Base-by-base conservation (phyloP, 2,797 vertebrate species). In the Amblyraja radiata region DNA sequence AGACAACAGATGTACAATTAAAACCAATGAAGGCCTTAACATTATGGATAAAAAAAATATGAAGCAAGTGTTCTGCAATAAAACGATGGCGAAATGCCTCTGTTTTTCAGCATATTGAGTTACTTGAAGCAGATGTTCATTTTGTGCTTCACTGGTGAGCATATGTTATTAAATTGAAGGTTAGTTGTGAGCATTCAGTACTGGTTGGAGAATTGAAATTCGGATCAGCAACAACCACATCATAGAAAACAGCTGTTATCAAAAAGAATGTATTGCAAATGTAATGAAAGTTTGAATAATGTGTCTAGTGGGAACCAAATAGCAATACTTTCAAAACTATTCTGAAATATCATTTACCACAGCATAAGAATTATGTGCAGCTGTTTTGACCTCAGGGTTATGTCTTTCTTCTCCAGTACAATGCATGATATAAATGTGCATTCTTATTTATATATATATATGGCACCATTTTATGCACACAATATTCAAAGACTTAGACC, bases 61-160 rank as follows among this genome's bases (percentile, higher is more conserved):
- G 68, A 73, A 71, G 80, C 71, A 21, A 54, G 71, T 91, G 88
- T 73, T 91, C 68, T 73, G 46, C 21, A 91, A 74, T 68, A 73
- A 74, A 91, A 39, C 25, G 8, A 91, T 36, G 68, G 71, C 65
- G 91, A 68, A 91, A 23, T 73, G 88, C 36, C 23, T 91, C 13
- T 65, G 88, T 73, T 91, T 32, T 46, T 91, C 88, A 73, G 71
- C 73, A 91, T 91, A 91, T 91, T 39, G 63, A 91, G 88, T 32
- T 74, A 73, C 23, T 46, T 74, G 68, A 91, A 91, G 21, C 88
- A 91, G 88, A 65, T 91, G 88, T 39, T 91, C 71, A 91, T 91
- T 91, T 71, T 91, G 32, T 73, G 88, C 68, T 73, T 91, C 65
- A 91, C 5, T 74, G 88, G 23, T 39, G 25, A 91, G 88, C 68